phyloP scores from a whole-genome alignment of 2,113 vertebrate species.

The Leptocoma aspasia region DNA sequence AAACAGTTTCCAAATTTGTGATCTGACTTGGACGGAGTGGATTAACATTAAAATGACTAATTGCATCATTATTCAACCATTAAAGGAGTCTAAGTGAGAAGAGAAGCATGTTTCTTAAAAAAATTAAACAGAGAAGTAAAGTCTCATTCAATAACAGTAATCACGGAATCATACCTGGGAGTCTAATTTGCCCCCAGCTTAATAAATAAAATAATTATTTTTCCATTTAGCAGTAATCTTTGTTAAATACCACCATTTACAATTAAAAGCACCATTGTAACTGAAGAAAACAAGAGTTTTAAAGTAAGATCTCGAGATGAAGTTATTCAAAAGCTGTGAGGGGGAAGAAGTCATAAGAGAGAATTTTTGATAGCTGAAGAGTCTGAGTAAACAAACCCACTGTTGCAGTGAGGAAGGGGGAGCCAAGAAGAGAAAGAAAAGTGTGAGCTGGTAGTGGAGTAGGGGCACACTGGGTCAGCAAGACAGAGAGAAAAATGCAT shows the following conservation, averaged over 20 bases:
- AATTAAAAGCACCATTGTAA: neutral
- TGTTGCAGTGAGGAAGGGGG: neutral
- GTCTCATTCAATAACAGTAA: neutral
- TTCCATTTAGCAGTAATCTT: neutral
- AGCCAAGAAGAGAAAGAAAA: neutral
- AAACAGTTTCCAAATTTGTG: neutral
- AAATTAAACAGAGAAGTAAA: neutral
- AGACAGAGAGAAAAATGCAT: neutral
- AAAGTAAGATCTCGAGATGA: neutral
- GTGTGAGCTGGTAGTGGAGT: neutral
- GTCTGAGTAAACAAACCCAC: neutral
- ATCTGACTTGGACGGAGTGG: neutral
- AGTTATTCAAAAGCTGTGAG: neutral
- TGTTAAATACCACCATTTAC: neutral
- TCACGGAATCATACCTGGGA: neutral
- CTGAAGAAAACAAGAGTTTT: neutral
- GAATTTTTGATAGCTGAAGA: conserved; percentile 7
- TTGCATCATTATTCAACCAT: neutral
- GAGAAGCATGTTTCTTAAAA: neutral
- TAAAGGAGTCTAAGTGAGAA: neutral
- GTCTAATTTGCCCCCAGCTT: neutral
- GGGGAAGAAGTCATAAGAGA: neutral
- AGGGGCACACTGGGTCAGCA: neutral
- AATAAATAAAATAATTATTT: neutral
- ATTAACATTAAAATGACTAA: neutral